Base-by-base conservation (phyloP, 2,113 vertebrate genomes). In the Aphyosemion australe region DNA sequence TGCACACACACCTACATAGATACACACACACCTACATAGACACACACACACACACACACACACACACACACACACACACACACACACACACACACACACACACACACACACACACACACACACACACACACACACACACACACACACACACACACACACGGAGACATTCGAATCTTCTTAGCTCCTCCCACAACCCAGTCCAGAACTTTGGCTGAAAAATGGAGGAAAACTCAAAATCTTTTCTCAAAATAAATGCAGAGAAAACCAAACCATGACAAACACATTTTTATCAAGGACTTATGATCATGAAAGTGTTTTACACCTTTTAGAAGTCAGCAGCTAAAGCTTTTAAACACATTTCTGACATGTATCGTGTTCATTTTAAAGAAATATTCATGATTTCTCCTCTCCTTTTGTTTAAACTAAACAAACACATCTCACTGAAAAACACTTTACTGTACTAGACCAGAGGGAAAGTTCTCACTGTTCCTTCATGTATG, bases 161-260 rank as follows among this genome's bases (percentile, higher is more conserved):
- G 64, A 77, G 67, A 78, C 76, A 82, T 26, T 1, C 72, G 45
- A 69, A 72, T 62, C 13, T 5, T 69, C 53, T 52, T 39, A 74
- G 74, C 63, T 7, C 82, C 85, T 69, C 83, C 83, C 79, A 84
- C 74, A 58, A 53, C 71, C 67, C 66, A 13, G 56, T 74, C 47
- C 32, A 21, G 45, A 60, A 41, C 71, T 81, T 84, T 61, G 81
- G 78, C 72, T 85, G 78, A 65, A 42, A 19, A 69, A 54, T 57
- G 5, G 19, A 9, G 14, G 16, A 56, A 67, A 58, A 54, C 31
- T 56, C 2, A 61, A 63, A 16, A 12, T 16, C 12, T 54, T 61
- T 42, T 61, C 49, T 32, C 11, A 65, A 70, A 67, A 64, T 13
- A 69, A 76, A 60, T 8, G 8, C 8, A 26, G 2, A 52, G 15